Evolutionary conservation across 2,113 vertebrate genomes (phyloP).

Genomic region (Psephotus haematonotus): DNA sequence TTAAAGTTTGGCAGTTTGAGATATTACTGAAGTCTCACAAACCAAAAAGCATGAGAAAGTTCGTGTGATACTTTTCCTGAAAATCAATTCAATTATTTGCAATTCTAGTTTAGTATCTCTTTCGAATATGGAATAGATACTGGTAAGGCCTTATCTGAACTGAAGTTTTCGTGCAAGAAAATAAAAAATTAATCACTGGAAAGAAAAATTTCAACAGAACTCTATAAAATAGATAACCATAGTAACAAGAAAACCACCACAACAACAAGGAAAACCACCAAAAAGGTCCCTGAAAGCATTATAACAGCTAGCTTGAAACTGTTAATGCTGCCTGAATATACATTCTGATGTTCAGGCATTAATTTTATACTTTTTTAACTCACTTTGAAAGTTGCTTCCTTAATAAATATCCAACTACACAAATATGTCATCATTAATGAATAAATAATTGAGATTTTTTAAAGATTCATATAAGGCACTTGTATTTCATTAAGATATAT

Average conservation of each 20-base stretch:
- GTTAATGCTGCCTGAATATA: neutral
- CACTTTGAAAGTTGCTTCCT: neutral
- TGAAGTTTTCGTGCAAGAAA: neutral
- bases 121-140: neutral
- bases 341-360: neutral
- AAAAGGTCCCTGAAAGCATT: neutral
- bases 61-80: neutral
- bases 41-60: neutral
- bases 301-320: neutral
- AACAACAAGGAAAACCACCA: neutral
- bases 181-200: neutral
- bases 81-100: neutral
- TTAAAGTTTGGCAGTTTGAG: neutral
- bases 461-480: neutral
- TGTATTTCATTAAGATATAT: neutral
- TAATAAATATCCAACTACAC: neutral
- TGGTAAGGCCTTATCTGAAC: neutral
- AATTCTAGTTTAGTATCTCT: neutral
- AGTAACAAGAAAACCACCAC: neutral
- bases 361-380: neutral
- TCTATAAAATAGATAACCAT: neutral
- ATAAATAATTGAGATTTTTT: neutral
- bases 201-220: neutral
- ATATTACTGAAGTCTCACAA: neutral
- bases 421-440: neutral